Evolutionary conservation across 1,140 invertebrate genomes (phyloP).

Genomic region (Hydropsyche tenuis): DNA sequence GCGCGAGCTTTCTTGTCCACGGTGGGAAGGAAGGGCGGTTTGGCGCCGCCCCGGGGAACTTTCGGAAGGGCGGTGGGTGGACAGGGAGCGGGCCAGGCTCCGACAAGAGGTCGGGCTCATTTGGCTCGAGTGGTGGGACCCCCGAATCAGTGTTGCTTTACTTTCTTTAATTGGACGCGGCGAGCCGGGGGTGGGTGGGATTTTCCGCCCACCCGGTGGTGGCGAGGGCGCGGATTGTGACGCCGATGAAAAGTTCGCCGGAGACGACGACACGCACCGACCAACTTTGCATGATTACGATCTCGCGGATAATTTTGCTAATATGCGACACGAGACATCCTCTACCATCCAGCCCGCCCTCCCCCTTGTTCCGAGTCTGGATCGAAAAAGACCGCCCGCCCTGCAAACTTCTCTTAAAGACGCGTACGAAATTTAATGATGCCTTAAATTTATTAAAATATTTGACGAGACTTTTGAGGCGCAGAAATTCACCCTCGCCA

Average conservation of each 20-base stretch:
- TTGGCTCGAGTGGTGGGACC: conserved; percentile 45
- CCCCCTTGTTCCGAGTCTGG: neutral
- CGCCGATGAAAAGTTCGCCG: conserved; percentile 28
- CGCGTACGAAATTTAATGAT: conserved; percentile 23
- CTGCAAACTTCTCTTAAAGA: conserved; percentile 22
- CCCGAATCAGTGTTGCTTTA: conserved; percentile 45
- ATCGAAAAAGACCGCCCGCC: too few relatives aligned
- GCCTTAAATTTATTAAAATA: conserved; percentile 28
- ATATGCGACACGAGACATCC: conserved; percentile 33
- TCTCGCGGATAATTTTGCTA: conserved; percentile 37
- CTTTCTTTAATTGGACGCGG: conserved; percentile 48
- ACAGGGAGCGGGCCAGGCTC: conserved; percentile 8
- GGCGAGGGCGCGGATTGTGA: conserved; percentile 3
- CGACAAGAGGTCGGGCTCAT: conserved; percentile 46
- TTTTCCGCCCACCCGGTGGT: neutral
- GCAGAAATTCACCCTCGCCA: conserved; percentile 3
- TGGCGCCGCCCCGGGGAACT: conserved; percentile 11
- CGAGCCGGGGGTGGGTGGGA: neutral
- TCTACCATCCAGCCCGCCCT: neutral
- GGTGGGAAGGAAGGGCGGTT: neutral
- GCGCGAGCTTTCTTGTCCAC: conserved; percentile 21
- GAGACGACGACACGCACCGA: conserved; percentile 24
- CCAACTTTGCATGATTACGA: conserved; percentile 39
- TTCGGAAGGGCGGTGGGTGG: conserved; percentile 10
- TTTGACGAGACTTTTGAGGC: conserved; percentile 25